Base-by-base conservation (phyloP, 2,113 vertebrate species). In the Perca flavescens region DNA sequence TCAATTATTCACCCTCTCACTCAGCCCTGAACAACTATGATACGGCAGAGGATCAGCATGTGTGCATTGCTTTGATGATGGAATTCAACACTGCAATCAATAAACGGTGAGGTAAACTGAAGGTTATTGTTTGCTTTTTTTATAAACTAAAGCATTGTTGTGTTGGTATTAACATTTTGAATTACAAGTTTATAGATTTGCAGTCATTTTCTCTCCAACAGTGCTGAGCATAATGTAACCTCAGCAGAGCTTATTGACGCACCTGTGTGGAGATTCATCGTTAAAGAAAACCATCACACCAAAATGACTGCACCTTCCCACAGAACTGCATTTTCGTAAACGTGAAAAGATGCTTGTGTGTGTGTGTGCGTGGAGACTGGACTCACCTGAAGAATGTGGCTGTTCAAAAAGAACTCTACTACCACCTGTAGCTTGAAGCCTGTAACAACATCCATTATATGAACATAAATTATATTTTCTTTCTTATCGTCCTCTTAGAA, bases 1-100 rank as follows among this genome's bases (percentile, higher is more conserved):
- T 89, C 73, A 86, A 88, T 90, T 88, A 91, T 90, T 89, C 76
- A 85, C 62, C 58, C 63, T n/a, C 69, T 74, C 49, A 8, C 60
- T 78, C 62, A 4, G 81, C 49, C 19, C 64, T 19, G 16, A 78
- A 62, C 66, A 67, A 66, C 63, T 56, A 58, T 52, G 77, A 7
- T 57, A 47, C 68, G 68, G 53, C 52, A 14, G 46, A 57, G 49
- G 65, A 66, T 36, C 54, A 54, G 36, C 62, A 46, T 72, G 13
- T 40, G 13, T 34, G 56, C 67, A 64, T 53, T 36, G 60, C 74
- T 84, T 81, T 81, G 74, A 87, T 77, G 65, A 34, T 68, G 46
- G 60, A 76, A 77, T 70, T 74, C 63, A 73, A 31, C 5, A 11
- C 47, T 64, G 43, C 65, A 49, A 75, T 84, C 79, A 79, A 8